Percentiles rank a stretch among this genome's conserved stretches.
Conservation (phyloP, 2,888 invertebrate genomes). For the Entomobrya proxima region DNA sequence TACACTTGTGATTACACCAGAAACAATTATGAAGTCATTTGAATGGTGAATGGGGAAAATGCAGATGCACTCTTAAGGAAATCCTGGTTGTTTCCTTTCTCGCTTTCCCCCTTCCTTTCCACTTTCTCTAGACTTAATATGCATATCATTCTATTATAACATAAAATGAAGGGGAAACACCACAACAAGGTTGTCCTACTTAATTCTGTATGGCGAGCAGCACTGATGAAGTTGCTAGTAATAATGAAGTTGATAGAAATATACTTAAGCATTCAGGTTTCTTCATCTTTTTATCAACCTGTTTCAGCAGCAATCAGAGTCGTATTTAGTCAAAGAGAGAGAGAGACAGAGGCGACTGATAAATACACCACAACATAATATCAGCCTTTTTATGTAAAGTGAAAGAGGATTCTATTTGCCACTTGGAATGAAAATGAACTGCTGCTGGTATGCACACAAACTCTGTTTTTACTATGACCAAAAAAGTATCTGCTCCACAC, state of each 20-base stretch:
- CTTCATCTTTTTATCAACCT: conserved; percentile 30
- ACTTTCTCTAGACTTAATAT: background rate
- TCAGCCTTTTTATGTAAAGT: background rate
- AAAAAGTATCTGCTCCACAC: background rate
- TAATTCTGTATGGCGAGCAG: background rate
- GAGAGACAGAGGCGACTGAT: background rate
- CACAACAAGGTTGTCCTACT: conserved; percentile 24
- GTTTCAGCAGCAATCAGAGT: conserved; percentile 32
- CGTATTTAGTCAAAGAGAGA: background rate
- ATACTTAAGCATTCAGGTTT: background rate
- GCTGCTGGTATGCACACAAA: background rate
- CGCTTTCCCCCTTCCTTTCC: conserved; percentile 36
- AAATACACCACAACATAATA: conserved; percentile 5
- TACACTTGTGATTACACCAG: conserved; percentile 42
- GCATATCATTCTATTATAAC: background rate
- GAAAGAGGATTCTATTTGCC: background rate
- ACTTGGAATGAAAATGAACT: background rate
- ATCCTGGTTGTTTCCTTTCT: conserved; percentile 16
- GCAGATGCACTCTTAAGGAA: conserved; percentile 9
- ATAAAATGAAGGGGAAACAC: background rate
- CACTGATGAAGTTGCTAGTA: background rate
- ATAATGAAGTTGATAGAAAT: background rate
- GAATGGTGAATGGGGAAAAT: conserved; percentile 44
- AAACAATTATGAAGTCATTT: conserved; percentile 64
- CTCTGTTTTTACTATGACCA: too few species aligned